Evolutionary conservation across 2,888 invertebrate genomes (phyloP), one percentile per base, ranked within the genome.

Genomic region (Fabriciana adippe): DNA sequence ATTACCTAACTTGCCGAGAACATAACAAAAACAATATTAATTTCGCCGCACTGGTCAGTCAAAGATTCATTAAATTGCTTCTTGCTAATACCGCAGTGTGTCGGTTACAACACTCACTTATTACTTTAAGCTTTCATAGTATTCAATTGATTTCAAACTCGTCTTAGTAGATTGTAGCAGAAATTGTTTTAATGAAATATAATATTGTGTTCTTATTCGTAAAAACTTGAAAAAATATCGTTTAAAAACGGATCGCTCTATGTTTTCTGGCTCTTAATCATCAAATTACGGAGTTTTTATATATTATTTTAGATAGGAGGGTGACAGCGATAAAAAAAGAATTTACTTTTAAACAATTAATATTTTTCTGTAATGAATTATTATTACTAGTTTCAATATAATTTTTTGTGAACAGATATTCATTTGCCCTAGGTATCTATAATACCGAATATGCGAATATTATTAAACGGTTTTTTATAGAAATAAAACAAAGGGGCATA

Each of bases 11-110:
- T 72, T 76, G 76, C 74, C 76, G 78, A 79, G 77, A 82, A 81
- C 81, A 81, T 84, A 85, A 88, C 89, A 87, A 90, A 89, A 87
- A 83, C 86, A 79, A 83, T 84, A 82, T 85, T 84, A 83, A 84
- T 86, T 84, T 81, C 79, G 79, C 79, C 75, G 78, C 79, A 79
- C 78, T 73, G 78, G 72, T 78, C 81, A 83, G 81, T 81, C 81
- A 77, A 76, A 79, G 79, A 81, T 79, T 80, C 66, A 72, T 70
- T 68, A 72, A 70, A 61, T 70, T 62, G 54, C 55, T 68, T 72
- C 70, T 71, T 67, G 68, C 60, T 57, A 65, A 64, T 51, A 57
- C 55, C 56, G 47, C 56, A 60, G 53, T 60, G 65, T 67, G 55
- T 47, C 61, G 35, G 64, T 69, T 69, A 57, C 67, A 64, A 64